These are phyloP conservation scores for Leptothorax acervorum DNA, from an alignment of 2,888 invertebrate genomes.

Conservation along the genomic window DNA sequence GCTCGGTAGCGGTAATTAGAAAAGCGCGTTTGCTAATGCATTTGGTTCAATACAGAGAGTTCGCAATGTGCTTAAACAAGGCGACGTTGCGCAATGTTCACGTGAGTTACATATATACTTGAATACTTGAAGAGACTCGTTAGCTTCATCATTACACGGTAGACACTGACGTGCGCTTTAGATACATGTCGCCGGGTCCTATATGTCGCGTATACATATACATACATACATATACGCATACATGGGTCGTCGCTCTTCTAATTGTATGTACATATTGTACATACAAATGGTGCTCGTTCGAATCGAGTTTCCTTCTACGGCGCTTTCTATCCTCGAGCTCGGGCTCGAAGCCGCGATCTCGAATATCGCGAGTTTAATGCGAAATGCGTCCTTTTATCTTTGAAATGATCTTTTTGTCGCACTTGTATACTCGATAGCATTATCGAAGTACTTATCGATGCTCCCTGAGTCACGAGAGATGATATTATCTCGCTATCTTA, in stretches of 20 bases:
- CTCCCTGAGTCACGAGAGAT: background rate
- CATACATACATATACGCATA: background rate
- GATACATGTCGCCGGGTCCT: background rate
- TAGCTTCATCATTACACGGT: slow-evolving; percentile 70
- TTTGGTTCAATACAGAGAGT: slow-evolving; percentile 38
- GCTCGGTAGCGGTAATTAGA: slow-evolving; percentile 60
- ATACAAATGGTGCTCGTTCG: slow-evolving; percentile 69
- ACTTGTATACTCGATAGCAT: background rate
- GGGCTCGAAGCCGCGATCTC: slow-evolving; percentile 9
- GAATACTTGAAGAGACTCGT: slow-evolving; percentile 68
- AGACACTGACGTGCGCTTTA: slow-evolving; percentile 38
- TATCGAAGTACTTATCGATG: slow-evolving; percentile 7
- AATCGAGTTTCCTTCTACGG: slow-evolving; percentile 69
- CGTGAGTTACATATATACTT: slow-evolving; percentile 59
- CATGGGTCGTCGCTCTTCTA: background rate
- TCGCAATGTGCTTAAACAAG: slow-evolving; percentile 35
- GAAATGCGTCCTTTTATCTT: background rate
- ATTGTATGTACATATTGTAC: background rate
- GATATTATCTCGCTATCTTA: background rate
- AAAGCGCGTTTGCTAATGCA: slow-evolving; percentile 58
- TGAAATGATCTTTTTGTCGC: background rate
- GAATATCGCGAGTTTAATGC: slow-evolving; percentile 25
- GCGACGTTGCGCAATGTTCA: slow-evolving; percentile 62
- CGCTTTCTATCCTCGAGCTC: slow-evolving; percentile 67
- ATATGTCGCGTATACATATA: background rate